Conservation (phyloP, 30 jellyfish, hydroid and myxozoan species). For the Aurelia coerulea region DNA sequence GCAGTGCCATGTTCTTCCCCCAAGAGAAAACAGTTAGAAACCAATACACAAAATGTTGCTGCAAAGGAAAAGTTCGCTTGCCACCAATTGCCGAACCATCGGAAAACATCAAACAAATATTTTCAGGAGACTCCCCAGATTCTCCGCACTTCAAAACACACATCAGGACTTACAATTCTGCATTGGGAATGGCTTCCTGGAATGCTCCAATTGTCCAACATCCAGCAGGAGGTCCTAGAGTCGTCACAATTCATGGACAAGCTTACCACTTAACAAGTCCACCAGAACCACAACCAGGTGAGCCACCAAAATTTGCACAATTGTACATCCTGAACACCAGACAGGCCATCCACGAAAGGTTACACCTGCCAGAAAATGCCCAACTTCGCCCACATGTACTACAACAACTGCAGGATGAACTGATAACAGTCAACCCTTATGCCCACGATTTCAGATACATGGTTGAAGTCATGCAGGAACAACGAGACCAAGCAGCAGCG, state of each 20-base stretch:
- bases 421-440: not conserved
- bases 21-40: not conserved
- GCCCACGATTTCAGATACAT: not conserved
- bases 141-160: not conserved
- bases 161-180: conserved; percentile 1
- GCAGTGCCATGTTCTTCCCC: not conserved
- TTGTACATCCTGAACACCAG: not conserved
- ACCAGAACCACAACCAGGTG: conserved; percentile 6
- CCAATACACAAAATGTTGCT: not conserved
- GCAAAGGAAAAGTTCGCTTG: not conserved
- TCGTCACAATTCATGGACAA: conserved; percentile 4
- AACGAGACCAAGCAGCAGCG: not conserved
- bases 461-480: conserved; percentile 10
- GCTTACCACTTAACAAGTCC: conserved; percentile 11
- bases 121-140: not conserved
- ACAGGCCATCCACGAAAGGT: conserved; percentile 8
- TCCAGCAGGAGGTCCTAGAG: conserved; percentile 1
- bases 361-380: not conserved
- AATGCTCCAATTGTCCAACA: not conserved
- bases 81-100: not conserved
- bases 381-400: not conserved
- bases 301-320: conserved; percentile 4
- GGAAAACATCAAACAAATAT: not conserved
- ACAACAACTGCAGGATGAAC: conserved; percentile 9
- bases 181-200: not conserved